These are phyloP conservation scores for Ephestia elutella DNA, from an alignment of 1,140 invertebrate genomes.

Conservation along the genomic window DNA sequence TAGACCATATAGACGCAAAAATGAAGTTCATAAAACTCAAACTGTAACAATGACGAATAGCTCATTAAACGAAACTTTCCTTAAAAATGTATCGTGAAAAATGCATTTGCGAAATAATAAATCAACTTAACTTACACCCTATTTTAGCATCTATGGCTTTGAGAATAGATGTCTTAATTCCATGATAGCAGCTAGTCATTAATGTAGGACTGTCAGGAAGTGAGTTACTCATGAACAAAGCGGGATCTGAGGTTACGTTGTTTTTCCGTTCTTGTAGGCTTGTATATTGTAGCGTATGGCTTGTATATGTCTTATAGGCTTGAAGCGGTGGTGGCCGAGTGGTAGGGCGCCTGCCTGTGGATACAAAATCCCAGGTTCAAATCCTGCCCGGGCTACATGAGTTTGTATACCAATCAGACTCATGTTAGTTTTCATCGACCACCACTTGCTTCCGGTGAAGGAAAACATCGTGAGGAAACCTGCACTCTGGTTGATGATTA, in stretches of 20 bases:
- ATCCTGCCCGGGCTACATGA: no score
- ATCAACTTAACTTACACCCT: constrained; percentile 24
- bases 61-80: constrained; percentile 47
- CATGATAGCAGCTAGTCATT: neutral
- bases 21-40: neutral
- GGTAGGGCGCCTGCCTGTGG: no score
- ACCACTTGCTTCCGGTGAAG: no score
- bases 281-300: neutral
- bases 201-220: neutral
- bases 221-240: neutral
- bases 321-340: no score
- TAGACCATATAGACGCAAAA: no score
- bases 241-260: neutral
- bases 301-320: no score
- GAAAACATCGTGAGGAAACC: no score
- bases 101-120: constrained; percentile 51
- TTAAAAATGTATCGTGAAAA: constrained; percentile 41
- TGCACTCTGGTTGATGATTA: no score
- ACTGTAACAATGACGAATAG: constrained; percentile 31
- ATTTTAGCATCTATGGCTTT: neutral
- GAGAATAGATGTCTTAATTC: neutral
- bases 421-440: no score
- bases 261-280: neutral
- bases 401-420: no score
- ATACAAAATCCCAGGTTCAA: no score